These are phyloP conservation scores for Phrixothrix hirtus DNA, from an alignment of 2,888 invertebrate species.

Conservation along the genomic window DNA sequence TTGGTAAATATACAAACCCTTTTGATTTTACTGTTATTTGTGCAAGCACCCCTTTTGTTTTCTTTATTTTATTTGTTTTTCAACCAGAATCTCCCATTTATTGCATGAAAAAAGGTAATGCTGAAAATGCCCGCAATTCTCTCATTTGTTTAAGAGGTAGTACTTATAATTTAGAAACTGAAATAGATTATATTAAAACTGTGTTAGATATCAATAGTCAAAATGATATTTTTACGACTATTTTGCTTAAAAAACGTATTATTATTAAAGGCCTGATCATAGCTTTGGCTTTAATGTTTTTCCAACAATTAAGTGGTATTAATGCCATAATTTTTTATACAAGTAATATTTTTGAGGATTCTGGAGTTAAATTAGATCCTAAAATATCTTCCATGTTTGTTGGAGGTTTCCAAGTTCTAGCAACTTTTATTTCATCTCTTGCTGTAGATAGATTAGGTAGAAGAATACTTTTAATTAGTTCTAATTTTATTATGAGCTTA, in stretches of 20 bases:
- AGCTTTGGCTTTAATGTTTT: slow-evolving; percentile 80
- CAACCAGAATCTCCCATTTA: slow-evolving; percentile 88
- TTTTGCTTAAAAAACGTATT: slow-evolving; percentile 58
- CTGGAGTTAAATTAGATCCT: slow-evolving; percentile 63
- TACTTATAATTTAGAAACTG: slow-evolving; percentile 71
- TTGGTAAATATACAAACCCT: slow-evolving; percentile 54
- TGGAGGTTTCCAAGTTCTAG: slow-evolving; percentile 77
- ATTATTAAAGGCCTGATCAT: slow-evolving; percentile 72
- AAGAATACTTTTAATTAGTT: slow-evolving; percentile 72
- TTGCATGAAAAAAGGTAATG: slow-evolving; percentile 65
- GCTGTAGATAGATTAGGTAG: slow-evolving; percentile 83
- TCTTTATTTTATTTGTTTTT: slow-evolving; percentile 72
- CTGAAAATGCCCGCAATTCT: slow-evolving; percentile 69
- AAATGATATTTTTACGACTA: slow-evolving; percentile 60
- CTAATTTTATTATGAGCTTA: slow-evolving; percentile 71
- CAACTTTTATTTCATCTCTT: slow-evolving; percentile 74
- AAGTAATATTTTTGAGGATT: slow-evolving; percentile 70
- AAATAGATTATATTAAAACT: slow-evolving; percentile 65
- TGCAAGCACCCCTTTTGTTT: slow-evolving; percentile 68
- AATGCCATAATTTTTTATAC: slow-evolving; percentile 85
- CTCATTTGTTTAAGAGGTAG: slow-evolving; percentile 75
- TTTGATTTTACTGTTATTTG: slow-evolving; percentile 67
- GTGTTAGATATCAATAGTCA: slow-evolving; percentile 58
- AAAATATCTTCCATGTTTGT: slow-evolving; percentile 75
- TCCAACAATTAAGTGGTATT: slow-evolving; percentile 85